phyloP scores from a whole-genome alignment of 2,888 invertebrate genomes.

The Eilema griseolum region DNA sequence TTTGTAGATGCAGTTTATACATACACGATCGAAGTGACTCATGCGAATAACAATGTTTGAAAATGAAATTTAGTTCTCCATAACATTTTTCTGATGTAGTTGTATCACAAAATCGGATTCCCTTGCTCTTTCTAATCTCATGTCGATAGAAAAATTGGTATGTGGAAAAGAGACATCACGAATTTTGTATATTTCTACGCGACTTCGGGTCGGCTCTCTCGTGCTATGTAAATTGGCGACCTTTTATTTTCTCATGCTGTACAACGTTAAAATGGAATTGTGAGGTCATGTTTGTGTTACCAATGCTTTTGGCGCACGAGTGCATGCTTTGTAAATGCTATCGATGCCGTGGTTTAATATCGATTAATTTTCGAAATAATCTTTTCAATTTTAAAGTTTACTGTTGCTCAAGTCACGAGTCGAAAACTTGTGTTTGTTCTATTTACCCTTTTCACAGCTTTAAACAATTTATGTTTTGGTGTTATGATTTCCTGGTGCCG shows the following conservation, averaged over 20 bases:
- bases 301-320: constrained; percentile 66
- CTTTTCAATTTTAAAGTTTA: constrained; percentile 68
- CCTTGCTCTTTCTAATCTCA: constrained; percentile 62
- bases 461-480: constrained; percentile 45
- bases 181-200: constrained; percentile 60
- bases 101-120: constrained; percentile 65
- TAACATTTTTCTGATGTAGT: constrained; percentile 71
- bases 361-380: constrained; percentile 72
- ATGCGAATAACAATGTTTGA: constrained; percentile 75
- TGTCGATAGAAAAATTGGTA: constrained; percentile 46
- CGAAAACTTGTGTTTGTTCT: constrained; percentile 54
- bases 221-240: constrained; percentile 78
- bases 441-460: constrained; percentile 61
- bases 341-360: constrained; percentile 55
- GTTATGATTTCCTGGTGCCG: too few relatives aligned
- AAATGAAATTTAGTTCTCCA: constrained; percentile 69
- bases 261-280: constrained; percentile 74
- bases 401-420: constrained; percentile 60
- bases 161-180: constrained; percentile 67
- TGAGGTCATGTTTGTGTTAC: constrained; percentile 65
- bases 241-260: constrained; percentile 73
- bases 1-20: constrained; percentile 46
- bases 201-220: constrained; percentile 63
- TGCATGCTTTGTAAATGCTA: constrained; percentile 62
- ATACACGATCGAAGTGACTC: constrained; percentile 73